Evolutionary conservation across 2,113 vertebrate genomes (phyloP).

Genomic region (Indicator maculatus): DNA sequence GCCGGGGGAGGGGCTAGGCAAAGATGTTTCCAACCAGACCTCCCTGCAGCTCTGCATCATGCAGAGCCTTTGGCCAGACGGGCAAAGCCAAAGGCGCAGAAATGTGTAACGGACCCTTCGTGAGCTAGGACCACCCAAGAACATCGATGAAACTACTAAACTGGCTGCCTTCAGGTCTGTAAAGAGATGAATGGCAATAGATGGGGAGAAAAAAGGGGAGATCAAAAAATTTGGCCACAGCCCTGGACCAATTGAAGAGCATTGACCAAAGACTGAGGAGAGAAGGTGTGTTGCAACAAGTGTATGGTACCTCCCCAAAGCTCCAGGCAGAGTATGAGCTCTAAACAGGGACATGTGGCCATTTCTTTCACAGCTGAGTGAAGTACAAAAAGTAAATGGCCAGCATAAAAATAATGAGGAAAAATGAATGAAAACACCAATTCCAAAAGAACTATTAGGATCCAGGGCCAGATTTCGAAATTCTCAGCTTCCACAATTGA

Average conservation of each 20-base stretch:
- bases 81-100: not conserved
- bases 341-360: constrained; percentile 62
- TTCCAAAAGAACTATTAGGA: constrained; percentile 60
- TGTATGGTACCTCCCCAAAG: constrained; percentile 36
- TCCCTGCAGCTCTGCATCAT: not conserved
- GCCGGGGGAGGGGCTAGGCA: not conserved
- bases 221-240: not conserved
- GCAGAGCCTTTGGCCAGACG: not conserved
- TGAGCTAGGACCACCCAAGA: constrained; percentile 35
- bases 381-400: constrained; percentile 63
- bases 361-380: constrained; percentile 60
- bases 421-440: constrained; percentile 62
- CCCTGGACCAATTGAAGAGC: not conserved
- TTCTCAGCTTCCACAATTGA: constrained; percentile 65
- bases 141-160: accelerated
- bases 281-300: constrained; percentile 54
- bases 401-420: constrained; percentile 64
- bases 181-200: not conserved
- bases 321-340: constrained; percentile 15
- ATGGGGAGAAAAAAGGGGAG: not conserved
- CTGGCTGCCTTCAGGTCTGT: not conserved
- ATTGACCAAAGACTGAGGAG: not conserved
- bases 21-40: not conserved
- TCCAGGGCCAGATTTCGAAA: constrained; percentile 61
- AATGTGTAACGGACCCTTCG: not conserved